Evolutionary conservation across 2,888 invertebrate species (phyloP).

Genomic region (Cryptophagus acutangulus): DNA sequence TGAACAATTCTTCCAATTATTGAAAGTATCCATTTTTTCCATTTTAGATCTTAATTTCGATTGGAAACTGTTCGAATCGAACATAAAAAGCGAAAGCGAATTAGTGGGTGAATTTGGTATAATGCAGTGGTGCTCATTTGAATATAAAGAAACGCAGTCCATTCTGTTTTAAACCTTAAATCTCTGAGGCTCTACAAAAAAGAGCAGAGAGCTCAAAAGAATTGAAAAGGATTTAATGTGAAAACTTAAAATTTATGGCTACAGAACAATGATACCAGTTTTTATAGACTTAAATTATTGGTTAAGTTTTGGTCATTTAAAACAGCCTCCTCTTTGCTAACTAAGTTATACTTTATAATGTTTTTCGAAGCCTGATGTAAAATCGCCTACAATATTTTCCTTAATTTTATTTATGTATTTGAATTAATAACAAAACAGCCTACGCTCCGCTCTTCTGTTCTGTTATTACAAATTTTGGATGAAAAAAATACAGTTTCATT

Average conservation of each 20-base stretch:
- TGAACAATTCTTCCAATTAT: no score
- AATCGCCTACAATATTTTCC: conserved; percentile 33
- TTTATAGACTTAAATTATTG: conserved; percentile 50
- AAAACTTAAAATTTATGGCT: conserved; percentile 49
- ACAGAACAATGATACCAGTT: conserved; percentile 50
- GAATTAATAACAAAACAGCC: no score
- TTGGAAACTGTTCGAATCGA: no score
- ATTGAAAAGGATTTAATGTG: conserved; percentile 50
- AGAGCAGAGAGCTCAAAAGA: conserved; percentile 40
- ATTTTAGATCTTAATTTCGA: no score
- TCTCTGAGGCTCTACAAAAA: conserved; percentile 38
- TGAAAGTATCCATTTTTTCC: no score
- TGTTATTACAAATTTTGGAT: no score
- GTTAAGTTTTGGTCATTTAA: conserved; percentile 47
- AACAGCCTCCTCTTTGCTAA: conserved; percentile 43
- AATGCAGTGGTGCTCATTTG: conserved; percentile 38
- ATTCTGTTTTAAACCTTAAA: conserved; percentile 46
- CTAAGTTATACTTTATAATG: conserved; percentile 41
- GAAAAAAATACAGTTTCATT: no score
- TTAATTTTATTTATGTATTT: background rate
- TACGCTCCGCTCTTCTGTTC: no score
- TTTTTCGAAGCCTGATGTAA: conserved; percentile 30
- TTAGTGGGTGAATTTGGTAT: conserved; percentile 27
- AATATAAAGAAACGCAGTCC: conserved; percentile 47
- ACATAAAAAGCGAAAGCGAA: conserved; percentile 18